A percentile compares a stretch with the other conserved stretches of the same genome.
These are phyloP conservation scores for Cephus cinctus DNA, from an alignment of 1,140 invertebrate species.

Conservation along the genomic window DNA sequence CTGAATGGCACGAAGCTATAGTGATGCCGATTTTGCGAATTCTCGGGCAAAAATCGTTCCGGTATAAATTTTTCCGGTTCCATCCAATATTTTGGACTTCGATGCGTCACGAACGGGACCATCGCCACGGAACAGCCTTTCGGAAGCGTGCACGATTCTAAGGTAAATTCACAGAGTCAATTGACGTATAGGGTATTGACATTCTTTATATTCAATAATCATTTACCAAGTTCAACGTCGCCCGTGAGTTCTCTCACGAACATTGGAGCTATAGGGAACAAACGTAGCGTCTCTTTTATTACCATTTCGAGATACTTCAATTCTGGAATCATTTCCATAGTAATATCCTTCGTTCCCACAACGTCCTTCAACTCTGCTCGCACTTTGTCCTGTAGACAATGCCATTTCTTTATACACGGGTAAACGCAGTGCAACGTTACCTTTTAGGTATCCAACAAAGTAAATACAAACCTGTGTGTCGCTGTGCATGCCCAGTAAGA, in stretches of 20 bases:
- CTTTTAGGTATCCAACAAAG: too few relatives aligned
- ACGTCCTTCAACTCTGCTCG: constrained; percentile 56
- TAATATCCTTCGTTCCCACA: constrained; percentile 50
- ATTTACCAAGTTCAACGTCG: constrained; percentile 41
- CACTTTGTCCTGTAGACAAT: constrained; percentile 44
- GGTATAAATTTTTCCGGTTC: constrained; percentile 71
- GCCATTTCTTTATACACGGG: background rate
- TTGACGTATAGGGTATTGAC: background rate
- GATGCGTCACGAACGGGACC: constrained; percentile 47
- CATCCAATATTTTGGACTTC: constrained; percentile 60
- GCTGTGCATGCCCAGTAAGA: constrained; percentile 60
- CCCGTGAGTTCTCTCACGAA: constrained; percentile 54
- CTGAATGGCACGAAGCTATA: constrained; percentile 61
- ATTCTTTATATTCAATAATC: background rate
- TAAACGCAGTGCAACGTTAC: background rate
- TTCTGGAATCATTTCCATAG: constrained; percentile 57
- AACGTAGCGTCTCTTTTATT: constrained; percentile 61
- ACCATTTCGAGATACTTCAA: constrained; percentile 63
- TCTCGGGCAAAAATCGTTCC: constrained; percentile 62
- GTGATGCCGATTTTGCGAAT: constrained; percentile 38
- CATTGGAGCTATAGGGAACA: constrained; percentile 63
- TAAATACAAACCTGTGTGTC: constrained; percentile 54
- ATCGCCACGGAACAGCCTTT: constrained; percentile 21
- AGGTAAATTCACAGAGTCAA: background rate
- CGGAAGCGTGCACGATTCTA: constrained; percentile 22